These are phyloP conservation scores for Doryteuthis pealeii DNA, from an alignment of 1,140 invertebrate species.

Conservation along the genomic window DNA sequence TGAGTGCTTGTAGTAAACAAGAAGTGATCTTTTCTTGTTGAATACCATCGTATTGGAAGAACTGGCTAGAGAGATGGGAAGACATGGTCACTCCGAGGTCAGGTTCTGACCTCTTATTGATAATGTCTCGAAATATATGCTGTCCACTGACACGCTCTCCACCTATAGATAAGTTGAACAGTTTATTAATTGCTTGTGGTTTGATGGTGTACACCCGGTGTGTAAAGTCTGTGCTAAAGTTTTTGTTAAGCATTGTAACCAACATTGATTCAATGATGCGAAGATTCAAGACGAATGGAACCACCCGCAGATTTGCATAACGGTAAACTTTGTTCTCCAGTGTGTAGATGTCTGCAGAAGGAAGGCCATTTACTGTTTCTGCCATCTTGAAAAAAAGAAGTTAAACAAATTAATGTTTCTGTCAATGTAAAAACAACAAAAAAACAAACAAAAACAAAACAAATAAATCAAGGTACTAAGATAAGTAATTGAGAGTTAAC, in stretches of 20 bases:
- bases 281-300: conserved; percentile 25
- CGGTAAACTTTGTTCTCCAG: conserved; percentile 28
- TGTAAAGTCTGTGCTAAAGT: conserved; percentile 13
- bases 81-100: conserved; percentile 17
- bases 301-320: conserved; percentile 25
- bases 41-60: conserved; percentile 14
- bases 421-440: neutral
- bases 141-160: conserved; percentile 33
- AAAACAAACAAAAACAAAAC: too few species aligned
- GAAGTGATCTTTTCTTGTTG: conserved; percentile 23
- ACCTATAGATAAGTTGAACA: conserved; percentile 28
- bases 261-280: conserved; percentile 31
- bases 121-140: conserved; percentile 29
- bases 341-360: conserved; percentile 27
- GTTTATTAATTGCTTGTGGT: conserved; percentile 21
- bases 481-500: too few species aligned
- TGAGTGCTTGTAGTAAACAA: conserved; percentile 25
- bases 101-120: conserved; percentile 7
- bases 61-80: conserved; percentile 7
- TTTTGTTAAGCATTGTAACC: conserved; percentile 25
- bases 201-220: conserved; percentile 26
- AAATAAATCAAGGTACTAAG: neutral
- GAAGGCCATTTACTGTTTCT: conserved; percentile 19
- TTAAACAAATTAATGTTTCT: neutral
- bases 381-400: conserved; percentile 23